Conservation (phyloP, 2,797 vertebrate species). For the Gorsachius magnificus region DNA sequence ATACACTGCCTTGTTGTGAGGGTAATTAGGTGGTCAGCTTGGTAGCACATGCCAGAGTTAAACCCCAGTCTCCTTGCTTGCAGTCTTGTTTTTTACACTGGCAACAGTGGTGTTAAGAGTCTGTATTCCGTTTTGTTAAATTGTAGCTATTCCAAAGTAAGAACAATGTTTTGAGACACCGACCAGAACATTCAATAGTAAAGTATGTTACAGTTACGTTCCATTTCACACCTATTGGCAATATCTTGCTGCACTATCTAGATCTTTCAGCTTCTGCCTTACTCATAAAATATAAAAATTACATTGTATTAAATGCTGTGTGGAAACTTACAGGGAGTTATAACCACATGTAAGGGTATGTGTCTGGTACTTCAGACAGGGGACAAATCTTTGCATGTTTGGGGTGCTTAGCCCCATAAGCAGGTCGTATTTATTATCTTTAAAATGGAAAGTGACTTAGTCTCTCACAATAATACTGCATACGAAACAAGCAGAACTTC, state of each 20-base stretch:
- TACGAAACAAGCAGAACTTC: background rate
- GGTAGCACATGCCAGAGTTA: background rate
- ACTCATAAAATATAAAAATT: background rate
- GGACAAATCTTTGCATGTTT: background rate
- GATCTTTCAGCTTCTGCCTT: background rate
- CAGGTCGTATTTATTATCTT: background rate
- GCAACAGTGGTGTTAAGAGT: background rate
- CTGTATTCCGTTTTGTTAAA: background rate
- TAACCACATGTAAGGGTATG: background rate
- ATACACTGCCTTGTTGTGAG: background rate
- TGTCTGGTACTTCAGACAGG: background rate
- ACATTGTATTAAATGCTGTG: background rate
- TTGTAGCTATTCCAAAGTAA: background rate
- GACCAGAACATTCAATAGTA: background rate
- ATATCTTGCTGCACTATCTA: background rate
- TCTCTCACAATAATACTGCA: background rate
- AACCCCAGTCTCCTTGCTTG: background rate
- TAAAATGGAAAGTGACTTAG: background rate
- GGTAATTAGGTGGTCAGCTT: background rate
- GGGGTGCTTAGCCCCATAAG: background rate
- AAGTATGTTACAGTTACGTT: background rate
- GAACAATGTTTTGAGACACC: background rate
- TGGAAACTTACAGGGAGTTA: background rate
- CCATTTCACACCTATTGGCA: background rate
- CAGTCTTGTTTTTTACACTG: background rate